phyloP scores from a whole-genome alignment of 2,797 vertebrate species.

The Poecilia velifera region DNA sequence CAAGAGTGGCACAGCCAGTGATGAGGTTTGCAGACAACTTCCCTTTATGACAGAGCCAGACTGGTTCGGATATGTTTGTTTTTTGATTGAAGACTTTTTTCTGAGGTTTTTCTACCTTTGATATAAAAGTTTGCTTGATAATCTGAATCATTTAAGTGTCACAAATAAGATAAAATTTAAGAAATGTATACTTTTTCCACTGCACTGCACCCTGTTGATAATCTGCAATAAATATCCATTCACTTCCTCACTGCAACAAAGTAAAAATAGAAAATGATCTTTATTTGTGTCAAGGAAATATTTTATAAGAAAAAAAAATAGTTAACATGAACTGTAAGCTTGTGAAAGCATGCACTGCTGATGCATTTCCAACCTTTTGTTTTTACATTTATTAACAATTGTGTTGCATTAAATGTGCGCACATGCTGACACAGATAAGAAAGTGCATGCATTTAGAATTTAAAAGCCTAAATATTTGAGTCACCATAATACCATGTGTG shows the following conservation, averaged over 20 bases:
- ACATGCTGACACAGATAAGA: neutral
- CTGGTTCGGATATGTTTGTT: too few relatives aligned
- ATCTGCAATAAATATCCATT: neutral
- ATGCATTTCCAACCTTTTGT: neutral
- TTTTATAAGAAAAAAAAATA: neutral
- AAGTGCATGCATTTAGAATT: neutral
- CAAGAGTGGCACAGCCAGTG: neutral
- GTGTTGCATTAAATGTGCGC: neutral
- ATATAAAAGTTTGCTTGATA: neutral
- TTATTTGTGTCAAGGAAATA: neutral
- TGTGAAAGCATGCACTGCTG: neutral
- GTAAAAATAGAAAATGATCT: neutral
- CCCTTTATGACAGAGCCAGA: too few relatives aligned
- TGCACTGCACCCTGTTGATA: neutral
- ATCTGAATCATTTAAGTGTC: neutral
- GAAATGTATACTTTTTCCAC: neutral
- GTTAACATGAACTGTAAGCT: neutral
- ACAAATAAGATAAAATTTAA: neutral
- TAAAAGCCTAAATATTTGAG: neutral
- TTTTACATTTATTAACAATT: neutral
- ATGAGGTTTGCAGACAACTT: neutral
- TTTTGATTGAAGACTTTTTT: too few relatives aligned
- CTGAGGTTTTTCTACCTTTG: neutral
- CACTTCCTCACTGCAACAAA: neutral
- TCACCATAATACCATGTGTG: slow-evolving; percentile 3